Conservation (phyloP, 92 coral and sea anemone genomes). For the Paramuricea clavata region DNA sequence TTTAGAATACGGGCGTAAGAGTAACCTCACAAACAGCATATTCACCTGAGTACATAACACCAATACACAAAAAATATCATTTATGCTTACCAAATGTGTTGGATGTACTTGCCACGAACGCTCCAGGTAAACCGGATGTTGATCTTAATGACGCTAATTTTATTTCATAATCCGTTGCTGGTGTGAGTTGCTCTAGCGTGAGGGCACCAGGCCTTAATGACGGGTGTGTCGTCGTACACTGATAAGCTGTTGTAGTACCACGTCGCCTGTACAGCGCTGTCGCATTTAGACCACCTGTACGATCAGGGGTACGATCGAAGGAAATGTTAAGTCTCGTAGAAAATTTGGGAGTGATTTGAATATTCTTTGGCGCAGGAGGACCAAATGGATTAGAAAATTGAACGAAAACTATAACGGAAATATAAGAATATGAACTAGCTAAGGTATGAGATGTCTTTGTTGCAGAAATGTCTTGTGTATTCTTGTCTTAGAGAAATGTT, state of each 20-base stretch:
- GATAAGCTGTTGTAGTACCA: neutral
- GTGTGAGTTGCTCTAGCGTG: neutral
- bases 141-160: neutral
- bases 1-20: too few species aligned
- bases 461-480: neutral
- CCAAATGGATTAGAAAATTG: neutral
- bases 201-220: neutral
- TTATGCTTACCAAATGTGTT: slow-evolving; percentile 12
- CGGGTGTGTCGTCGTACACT: neutral
- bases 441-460: neutral
- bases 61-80: neutral
- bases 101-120: neutral
- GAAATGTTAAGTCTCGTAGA: neutral
- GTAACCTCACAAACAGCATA: too few species aligned
- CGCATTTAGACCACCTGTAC: neutral
- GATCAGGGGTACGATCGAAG: neutral
- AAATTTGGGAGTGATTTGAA: neutral
- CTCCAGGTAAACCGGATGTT: neutral
- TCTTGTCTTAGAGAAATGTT: neutral
- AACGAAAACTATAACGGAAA: too few species aligned
- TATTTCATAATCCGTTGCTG: slow-evolving; percentile 14
- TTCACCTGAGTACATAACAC: too few species aligned
- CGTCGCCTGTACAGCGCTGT: neutral
- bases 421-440: too few species aligned
- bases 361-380: neutral